phyloP scores from a whole-genome alignment of 1,140 invertebrate genomes.

The Diploscapter pachys region DNA sequence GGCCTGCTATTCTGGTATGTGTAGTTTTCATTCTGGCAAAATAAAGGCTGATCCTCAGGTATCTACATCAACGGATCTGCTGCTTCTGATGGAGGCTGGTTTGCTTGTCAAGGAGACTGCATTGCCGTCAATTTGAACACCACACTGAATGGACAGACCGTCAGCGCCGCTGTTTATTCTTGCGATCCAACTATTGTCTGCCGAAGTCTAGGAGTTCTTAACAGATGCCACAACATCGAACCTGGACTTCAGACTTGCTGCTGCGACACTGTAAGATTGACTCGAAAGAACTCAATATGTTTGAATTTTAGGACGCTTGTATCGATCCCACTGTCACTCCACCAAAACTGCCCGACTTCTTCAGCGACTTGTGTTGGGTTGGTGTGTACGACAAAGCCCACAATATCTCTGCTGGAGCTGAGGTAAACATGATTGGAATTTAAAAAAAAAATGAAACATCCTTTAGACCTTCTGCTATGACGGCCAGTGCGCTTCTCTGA shows the following conservation, averaged over 20 bases:
- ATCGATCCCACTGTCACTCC: conserved; percentile 26
- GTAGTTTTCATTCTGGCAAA: background rate
- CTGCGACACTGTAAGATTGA: conserved; percentile 24
- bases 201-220: too few relatives aligned
- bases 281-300: too few relatives aligned
- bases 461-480: too few relatives aligned
- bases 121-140: conserved; percentile 19
- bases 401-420: conserved; percentile 25
- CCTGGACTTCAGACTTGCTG: conserved; percentile 3
- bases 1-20: conserved; percentile 27
- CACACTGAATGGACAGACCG: conserved; percentile 4
- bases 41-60: background rate
- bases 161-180: conserved; percentile 26
- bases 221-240: too few relatives aligned
- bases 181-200: conserved; percentile 35
- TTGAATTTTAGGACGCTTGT: conserved; percentile 22
- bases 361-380: conserved; percentile 5
- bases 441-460: too few relatives aligned
- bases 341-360: conserved; percentile 18
- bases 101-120: conserved; percentile 27
- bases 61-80: too few relatives aligned
- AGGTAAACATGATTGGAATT: too few relatives aligned
- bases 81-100: too few relatives aligned
- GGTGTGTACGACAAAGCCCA: background rate
- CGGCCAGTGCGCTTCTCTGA: conserved; percentile 24